Conservation (phyloP, 1,140 invertebrate genomes). For the Zaprionus davidi region DNA sequence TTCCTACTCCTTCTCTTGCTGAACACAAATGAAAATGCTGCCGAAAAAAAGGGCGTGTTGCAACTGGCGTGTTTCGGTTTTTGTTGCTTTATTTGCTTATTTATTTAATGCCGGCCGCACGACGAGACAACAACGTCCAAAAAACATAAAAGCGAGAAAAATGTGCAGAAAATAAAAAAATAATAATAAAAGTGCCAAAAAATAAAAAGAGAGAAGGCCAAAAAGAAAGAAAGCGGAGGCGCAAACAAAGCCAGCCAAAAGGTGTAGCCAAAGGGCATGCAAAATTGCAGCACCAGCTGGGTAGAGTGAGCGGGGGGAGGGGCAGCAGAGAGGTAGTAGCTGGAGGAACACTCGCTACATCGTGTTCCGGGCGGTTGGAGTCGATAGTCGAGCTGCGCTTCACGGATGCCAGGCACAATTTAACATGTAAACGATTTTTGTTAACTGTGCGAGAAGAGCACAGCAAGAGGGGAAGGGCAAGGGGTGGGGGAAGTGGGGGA, state of each 20-base stretch:
- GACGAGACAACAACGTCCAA: slow-evolving; percentile 62
- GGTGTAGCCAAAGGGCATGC: slow-evolving; percentile 79
- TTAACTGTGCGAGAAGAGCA: slow-evolving; percentile 51
- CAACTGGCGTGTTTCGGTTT: slow-evolving; percentile 40
- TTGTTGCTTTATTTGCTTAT: slow-evolving; percentile 69
- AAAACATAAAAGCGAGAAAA: slow-evolving; percentile 19
- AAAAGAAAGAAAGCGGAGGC: slow-evolving; percentile 37
- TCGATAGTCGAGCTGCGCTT: slow-evolving; percentile 48
- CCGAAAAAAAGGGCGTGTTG: slow-evolving; percentile 51
- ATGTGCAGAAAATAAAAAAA: slow-evolving; percentile 18
- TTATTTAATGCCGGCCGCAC: slow-evolving; percentile 76
- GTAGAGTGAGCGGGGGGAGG: not conserved
- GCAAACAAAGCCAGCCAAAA: slow-evolving; percentile 63
- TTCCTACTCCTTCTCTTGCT: not conserved
- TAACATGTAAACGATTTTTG: slow-evolving; percentile 82
- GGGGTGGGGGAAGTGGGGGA: not conserved
- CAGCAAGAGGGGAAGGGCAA: not conserved
- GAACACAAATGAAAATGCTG: slow-evolving; percentile 38
- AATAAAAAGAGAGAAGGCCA: slow-evolving; percentile 30
- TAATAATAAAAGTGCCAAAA: slow-evolving; percentile 60
- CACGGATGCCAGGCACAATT: slow-evolving; percentile 70
- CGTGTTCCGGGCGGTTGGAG: slow-evolving; percentile 42
- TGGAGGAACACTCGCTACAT: slow-evolving; percentile 10
- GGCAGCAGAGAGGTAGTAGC: not conserved
- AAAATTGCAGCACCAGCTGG: slow-evolving; percentile 69